phyloP scores from a whole-genome alignment of 2,888 invertebrate genomes.

The Syritta pipiens region DNA sequence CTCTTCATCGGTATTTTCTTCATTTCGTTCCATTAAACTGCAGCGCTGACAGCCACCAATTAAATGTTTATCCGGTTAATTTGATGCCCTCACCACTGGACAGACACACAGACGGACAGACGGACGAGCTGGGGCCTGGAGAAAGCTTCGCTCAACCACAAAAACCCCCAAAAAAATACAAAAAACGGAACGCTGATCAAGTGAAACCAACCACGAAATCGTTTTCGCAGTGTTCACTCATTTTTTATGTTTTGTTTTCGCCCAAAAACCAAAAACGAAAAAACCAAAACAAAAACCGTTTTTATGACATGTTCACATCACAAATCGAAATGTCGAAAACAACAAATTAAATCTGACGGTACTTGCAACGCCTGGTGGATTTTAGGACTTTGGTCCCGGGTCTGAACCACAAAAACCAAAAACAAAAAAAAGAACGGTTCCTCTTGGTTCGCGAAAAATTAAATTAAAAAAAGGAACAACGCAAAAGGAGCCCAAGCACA shows the following conservation, averaged over 20 bases:
- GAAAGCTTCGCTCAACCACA: constrained; percentile 40
- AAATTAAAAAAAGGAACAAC: constrained; percentile 25
- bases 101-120: too few relatives aligned
- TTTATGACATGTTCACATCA: constrained; percentile 70
- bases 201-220: constrained; percentile 69
- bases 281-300: not conserved
- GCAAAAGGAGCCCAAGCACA: constrained; percentile 20
- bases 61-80: constrained; percentile 66
- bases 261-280: not conserved
- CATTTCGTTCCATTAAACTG: constrained; percentile 38
- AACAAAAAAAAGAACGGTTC: constrained; percentile 2
- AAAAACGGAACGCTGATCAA: constrained; percentile 55
- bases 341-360: constrained; percentile 66
- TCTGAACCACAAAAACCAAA: constrained; percentile 21
- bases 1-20: constrained; percentile 24
- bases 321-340: constrained; percentile 67
- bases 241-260: constrained; percentile 48
- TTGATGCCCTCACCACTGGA: constrained; percentile 51
- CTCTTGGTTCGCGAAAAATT: not conserved
- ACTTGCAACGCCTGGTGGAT: constrained; percentile 51
- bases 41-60: constrained; percentile 62
- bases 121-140: constrained; percentile 32
- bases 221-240: constrained; percentile 24
- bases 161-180: not conserved
- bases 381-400: not conserved